Conservation (phyloP, 2,113 vertebrate species). For the Thamnophis sirtalis region DNA sequence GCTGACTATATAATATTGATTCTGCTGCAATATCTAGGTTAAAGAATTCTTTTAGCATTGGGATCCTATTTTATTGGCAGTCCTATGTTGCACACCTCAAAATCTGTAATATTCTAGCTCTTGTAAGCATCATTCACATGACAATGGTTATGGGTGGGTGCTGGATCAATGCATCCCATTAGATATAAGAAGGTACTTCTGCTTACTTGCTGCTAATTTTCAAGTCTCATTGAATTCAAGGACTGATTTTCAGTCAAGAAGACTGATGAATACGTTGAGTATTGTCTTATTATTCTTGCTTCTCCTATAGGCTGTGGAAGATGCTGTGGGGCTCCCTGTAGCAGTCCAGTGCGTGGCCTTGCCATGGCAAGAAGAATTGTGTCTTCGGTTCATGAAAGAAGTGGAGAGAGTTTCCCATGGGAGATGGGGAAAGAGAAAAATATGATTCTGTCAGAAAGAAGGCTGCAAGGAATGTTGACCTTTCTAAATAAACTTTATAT, state of each 20-base stretch:
- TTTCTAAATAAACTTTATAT: constrained; percentile 9
- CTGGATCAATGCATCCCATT: background rate
- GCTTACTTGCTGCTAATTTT: background rate
- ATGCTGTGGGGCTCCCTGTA: constrained; percentile 70
- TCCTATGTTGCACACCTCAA: background rate
- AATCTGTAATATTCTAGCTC: background rate
- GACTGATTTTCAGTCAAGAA: background rate
- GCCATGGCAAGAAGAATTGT: constrained; percentile 77
- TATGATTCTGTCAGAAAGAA: constrained; percentile 18
- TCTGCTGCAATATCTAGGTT: background rate
- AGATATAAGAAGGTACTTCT: background rate
- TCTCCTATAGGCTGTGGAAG: constrained; percentile 64
- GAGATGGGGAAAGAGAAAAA: background rate
- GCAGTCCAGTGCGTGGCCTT: constrained; percentile 74
- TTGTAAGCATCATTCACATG: background rate
- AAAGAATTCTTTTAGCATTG: background rate
- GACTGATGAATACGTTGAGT: background rate
- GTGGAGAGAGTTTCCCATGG: constrained; percentile 53
- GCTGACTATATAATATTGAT: background rate
- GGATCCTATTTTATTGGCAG: background rate
- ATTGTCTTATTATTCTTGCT: background rate
- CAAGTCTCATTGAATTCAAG: background rate
- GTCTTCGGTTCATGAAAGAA: constrained; percentile 74
- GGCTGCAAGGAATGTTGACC: background rate
- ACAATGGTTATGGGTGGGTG: background rate